A percentile compares a stretch with the other conserved stretches of the same genome.
phyloP scores from a whole-genome alignment of 2,888 invertebrate genomes.

The Poecilus cupreus region DNA sequence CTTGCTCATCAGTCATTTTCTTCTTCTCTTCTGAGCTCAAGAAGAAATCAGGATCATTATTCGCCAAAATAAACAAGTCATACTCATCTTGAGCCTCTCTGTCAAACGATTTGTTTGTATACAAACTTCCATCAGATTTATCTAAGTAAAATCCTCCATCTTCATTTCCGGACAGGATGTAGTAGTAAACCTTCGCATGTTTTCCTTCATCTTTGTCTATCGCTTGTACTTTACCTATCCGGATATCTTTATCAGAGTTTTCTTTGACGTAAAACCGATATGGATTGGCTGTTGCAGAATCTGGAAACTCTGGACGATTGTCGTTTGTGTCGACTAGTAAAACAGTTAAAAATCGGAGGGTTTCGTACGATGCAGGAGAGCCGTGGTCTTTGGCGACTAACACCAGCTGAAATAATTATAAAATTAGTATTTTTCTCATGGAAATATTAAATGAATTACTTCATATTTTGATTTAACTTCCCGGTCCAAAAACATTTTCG shows the following conservation, averaged over 20 bases:
- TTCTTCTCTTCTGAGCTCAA: constrained; percentile 73
- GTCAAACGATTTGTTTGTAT: constrained; percentile 87
- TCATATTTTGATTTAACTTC: constrained; percentile 82
- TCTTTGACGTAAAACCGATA: constrained; percentile 84
- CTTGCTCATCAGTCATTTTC: constrained; percentile 71
- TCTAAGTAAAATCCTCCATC: constrained; percentile 86
- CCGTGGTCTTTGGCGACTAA: constrained; percentile 90
- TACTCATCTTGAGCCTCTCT: constrained; percentile 86
- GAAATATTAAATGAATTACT: constrained; percentile 69
- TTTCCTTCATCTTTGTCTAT: constrained; percentile 86
- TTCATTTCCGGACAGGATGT: constrained; percentile 86
- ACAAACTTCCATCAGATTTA: constrained; percentile 86
- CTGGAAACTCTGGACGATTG: constrained; percentile 85
- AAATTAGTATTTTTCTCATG: not conserved
- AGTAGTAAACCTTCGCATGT: constrained; percentile 89
- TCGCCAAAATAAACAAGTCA: constrained; percentile 85
- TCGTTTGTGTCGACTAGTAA: constrained; percentile 87
- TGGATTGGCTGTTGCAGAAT: constrained; percentile 75
- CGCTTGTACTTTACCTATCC: constrained; percentile 84
- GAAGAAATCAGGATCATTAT: constrained; percentile 87
- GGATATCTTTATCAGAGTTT: constrained; percentile 79
- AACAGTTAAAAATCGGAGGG: constrained; percentile 83
- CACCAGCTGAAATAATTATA: constrained; percentile 76
- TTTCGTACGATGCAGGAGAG: constrained; percentile 86
- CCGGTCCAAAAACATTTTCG: constrained; percentile 86